phyloP scores from a whole-genome alignment of 2,113 vertebrate genomes.

The Hiodon alosoides region DNA sequence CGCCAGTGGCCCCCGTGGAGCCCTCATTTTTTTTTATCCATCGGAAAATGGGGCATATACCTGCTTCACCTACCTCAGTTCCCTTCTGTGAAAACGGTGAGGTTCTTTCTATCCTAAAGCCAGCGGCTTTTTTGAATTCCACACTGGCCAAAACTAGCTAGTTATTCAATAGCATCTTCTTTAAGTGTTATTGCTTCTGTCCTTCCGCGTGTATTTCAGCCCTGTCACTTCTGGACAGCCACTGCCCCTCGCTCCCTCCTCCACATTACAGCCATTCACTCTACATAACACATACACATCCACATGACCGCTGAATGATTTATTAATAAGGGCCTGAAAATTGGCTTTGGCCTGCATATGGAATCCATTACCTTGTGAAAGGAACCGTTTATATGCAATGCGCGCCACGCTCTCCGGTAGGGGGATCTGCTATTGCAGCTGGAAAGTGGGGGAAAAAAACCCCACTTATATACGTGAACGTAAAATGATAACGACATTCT shows the following conservation, averaged over 20 bases:
- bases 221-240: not conserved
- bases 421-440: not conserved
- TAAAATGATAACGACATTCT: not conserved
- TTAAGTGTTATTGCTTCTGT: not conserved
- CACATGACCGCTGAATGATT: not conserved
- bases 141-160: no score
- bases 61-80: no score
- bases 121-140: no score
- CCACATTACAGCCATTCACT: not conserved
- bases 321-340: not conserved
- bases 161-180: no score
- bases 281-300: not conserved
- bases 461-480: not conserved
- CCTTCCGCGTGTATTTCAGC: not conserved
- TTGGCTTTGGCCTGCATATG: constrained; percentile 3
- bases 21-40: not conserved
- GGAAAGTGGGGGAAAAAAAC: not conserved
- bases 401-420: not conserved
- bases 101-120: no score
- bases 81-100: no score
- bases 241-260: not conserved
- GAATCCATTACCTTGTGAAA: constrained; percentile 7
- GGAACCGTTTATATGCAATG: not conserved
- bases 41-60: not conserved
- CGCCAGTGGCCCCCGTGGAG: not conserved